These are phyloP conservation scores for Felis catus DNA, from an alignment of 2,113 vertebrate genomes.

Conservation along the genomic window DNA sequence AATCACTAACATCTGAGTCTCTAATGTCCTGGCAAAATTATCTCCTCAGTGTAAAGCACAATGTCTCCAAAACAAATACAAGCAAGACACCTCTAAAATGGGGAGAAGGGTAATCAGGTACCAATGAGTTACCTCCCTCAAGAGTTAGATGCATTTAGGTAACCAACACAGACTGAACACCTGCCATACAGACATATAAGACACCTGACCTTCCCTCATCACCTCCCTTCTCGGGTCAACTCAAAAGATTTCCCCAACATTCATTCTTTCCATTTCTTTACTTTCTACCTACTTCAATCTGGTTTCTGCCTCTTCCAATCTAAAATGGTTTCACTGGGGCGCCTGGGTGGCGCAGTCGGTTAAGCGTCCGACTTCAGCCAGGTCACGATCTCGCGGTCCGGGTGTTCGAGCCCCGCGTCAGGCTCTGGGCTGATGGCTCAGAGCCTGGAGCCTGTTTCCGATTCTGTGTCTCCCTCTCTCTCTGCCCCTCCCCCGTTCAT, in stretches of 20 bases:
- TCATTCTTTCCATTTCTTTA: constrained; percentile 32
- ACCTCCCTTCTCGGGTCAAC: not conserved
- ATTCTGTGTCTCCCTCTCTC: too few species aligned
- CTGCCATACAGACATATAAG: not conserved
- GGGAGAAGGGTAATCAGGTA: not conserved
- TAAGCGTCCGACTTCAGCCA: too few species aligned
- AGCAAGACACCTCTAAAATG: not conserved
- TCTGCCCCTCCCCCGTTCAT: too few species aligned
- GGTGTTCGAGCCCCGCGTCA: too few species aligned
- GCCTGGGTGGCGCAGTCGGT: too few species aligned
- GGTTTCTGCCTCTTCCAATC: constrained; percentile 18
- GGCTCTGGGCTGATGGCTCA: too few species aligned
- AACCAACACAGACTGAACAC: not conserved
- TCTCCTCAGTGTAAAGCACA: constrained; percentile 11
- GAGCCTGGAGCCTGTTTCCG: too few species aligned
- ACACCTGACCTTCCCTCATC: not conserved
- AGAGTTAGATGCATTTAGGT: not conserved
- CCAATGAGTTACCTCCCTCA: not conserved
- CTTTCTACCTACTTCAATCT: not conserved
- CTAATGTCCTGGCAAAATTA: constrained; percentile 30
- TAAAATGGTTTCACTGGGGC: not conserved
- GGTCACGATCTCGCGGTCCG: too few species aligned
- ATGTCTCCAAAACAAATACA: constrained; percentile 51
- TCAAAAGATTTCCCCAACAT: constrained; percentile 40
- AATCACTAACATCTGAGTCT: constrained; percentile 54